Base-by-base conservation (phyloP, 64 coral and sea anemone species). In the Astreopora myriophthalma region DNA sequence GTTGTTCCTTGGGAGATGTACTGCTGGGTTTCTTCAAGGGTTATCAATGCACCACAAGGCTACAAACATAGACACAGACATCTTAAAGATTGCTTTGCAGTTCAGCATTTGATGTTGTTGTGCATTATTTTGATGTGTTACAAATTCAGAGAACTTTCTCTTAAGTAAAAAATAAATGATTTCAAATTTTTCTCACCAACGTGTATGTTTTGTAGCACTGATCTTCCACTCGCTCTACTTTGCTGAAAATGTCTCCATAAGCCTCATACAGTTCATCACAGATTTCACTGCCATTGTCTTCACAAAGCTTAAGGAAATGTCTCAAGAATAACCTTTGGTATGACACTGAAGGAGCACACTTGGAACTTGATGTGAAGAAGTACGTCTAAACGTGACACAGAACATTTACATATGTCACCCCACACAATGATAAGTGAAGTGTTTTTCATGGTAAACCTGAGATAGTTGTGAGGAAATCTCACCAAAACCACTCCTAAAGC, bases 1-100 rank as follows among this genome's bases (percentile, higher is more conserved):
- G 93, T 95, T 28, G 93, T 95, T 79, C 93, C 93, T 34, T 87
- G 61, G 7, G 93, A 95, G 57, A 95, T 79, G 34, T 86, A 69
- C 34, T 91, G 88, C 33, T 77, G 79, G 1, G 93, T 87, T 78
- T 95, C 93, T 71, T 90, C 36, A 80, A 95, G 74, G 19, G 80
- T 63, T 17, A 95, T 71, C 13, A 26, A 48, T 29, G 40, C 51
- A 31, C 80, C 81, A 71, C 88, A 95, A n/a, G 93, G 93, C 93
- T 95, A 71, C 12, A 33, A 11, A 83, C 23, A 19, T 34, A 26
- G n/a, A n/a, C n/a, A n/a, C n/a, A n/a, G n/a, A n/a, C n/a, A n/a
- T n/a, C n/a, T n/a, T n/a, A n/a, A n/a, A n/a, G n/a, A n/a, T n/a
- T n/a, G n/a, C n/a, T n/a, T n/a, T n/a, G n/a, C n/a, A n/a, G n/a